A percentile compares a stretch with the other conserved stretches of the same genome.
Evolutionary conservation across 2,797 vertebrate genomes (phyloP).

Genomic region (Enteromius radiatus): DNA sequence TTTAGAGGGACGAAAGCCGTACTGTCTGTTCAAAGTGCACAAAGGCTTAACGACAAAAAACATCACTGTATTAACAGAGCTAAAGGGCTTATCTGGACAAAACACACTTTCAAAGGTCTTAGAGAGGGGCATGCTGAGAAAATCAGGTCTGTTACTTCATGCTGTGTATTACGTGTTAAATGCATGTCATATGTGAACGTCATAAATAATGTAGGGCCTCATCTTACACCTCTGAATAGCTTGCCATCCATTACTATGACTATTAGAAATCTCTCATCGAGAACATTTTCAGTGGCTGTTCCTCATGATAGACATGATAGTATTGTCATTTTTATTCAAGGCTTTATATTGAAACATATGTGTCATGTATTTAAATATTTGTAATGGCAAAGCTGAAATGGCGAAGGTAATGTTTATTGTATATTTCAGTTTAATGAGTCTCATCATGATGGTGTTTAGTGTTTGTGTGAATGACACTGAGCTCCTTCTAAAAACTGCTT

Average conservation of each 20-base stretch:
- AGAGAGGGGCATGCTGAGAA: background rate
- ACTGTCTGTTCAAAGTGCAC: slow-evolving; percentile 40
- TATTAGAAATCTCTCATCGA: background rate
- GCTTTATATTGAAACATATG: background rate
- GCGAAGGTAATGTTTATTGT: no score
- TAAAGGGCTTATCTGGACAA: slow-evolving; percentile 40
- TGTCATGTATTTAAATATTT: background rate
- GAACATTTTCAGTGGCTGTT: background rate
- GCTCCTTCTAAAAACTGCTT: no score
- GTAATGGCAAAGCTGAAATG: background rate
- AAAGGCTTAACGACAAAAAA: slow-evolving; percentile 40
- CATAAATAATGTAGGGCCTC: background rate
- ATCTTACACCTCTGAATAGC: background rate
- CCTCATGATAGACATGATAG: background rate
- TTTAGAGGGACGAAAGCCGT: slow-evolving; percentile 38
- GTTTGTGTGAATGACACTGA: no score
- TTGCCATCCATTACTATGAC: background rate
- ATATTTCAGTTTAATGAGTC: no score
- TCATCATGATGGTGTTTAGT: no score
- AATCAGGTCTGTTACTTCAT: background rate
- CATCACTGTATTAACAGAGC: slow-evolving; percentile 29
- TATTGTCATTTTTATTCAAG: background rate
- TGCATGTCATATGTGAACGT: background rate
- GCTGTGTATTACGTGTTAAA: background rate
- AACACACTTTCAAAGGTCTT: slow-evolving; percentile 23